A percentile compares a stretch with the other conserved stretches of the same genome.
phyloP scores from a whole-genome alignment of 1,140 invertebrate species.

The Holcopasites calliopsidis region DNA sequence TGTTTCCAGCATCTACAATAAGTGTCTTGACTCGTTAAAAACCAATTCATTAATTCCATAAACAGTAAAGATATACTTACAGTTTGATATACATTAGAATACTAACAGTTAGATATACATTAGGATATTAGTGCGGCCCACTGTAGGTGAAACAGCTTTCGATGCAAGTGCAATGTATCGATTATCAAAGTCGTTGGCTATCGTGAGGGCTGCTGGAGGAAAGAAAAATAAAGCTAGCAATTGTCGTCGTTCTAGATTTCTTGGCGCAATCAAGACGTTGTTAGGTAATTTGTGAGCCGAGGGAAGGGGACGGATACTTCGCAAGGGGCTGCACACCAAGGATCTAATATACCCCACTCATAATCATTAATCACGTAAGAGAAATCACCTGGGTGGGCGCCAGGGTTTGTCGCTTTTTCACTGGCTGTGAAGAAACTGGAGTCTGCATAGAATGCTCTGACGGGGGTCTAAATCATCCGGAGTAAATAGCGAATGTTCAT shows the following conservation, averaged over 20 bases:
- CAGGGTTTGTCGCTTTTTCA: conserved; percentile 32
- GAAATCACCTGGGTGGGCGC: conserved; percentile 29
- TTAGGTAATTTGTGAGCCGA: conserved; percentile 70
- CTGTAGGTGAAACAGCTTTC: too few relatives aligned
- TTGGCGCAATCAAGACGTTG: conserved; percentile 73
- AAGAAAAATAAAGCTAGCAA: conserved; percentile 41
- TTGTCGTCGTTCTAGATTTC: conserved; percentile 68
- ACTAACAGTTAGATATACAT: too few relatives aligned
- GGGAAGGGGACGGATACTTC: conserved; percentile 24
- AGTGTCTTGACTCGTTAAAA: background rate
- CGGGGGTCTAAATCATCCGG: background rate
- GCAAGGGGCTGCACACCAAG: conserved; percentile 48
- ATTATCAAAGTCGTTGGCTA: background rate
- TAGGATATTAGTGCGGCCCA: too few relatives aligned
- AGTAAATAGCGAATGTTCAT: background rate
- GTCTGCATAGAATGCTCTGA: background rate
- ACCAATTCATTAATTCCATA: background rate
- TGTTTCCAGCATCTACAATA: too few relatives aligned
- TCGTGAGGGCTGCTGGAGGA: background rate
- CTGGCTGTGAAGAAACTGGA: background rate
- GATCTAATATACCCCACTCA: conserved; percentile 76
- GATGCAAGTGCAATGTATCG: background rate
- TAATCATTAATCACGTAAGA: conserved; percentile 77
- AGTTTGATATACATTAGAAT: too few relatives aligned
- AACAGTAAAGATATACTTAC: too few relatives aligned